phyloP scores from a whole-genome alignment of 2,113 vertebrate species.

The Lontra canadensis region DNA sequence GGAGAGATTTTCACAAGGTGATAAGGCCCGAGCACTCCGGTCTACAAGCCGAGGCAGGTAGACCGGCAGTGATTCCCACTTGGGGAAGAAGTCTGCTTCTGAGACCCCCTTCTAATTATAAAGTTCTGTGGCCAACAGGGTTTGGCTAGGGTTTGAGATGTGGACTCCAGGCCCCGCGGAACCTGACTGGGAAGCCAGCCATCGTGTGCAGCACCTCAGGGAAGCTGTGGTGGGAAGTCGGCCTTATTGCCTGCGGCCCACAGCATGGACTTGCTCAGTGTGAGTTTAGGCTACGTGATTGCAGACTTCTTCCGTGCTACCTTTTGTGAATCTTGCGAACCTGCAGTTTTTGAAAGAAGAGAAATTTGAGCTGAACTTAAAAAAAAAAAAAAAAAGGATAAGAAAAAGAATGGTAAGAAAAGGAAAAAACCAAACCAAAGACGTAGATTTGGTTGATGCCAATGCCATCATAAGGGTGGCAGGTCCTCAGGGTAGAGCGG shows the following conservation, averaged over 20 bases:
- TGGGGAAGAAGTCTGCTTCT: not conserved
- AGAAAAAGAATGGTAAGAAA: not conserved
- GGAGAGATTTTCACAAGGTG: conserved; percentile 63
- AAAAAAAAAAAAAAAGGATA: too few relatives aligned
- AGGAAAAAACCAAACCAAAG: not conserved
- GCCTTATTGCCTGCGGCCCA: not conserved
- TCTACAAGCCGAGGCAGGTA: conserved; percentile 45
- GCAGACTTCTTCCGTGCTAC: not conserved
- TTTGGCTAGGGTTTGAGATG: not conserved
- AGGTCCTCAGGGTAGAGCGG: not conserved
- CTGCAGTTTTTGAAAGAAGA: not conserved
- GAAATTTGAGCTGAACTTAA: not conserved
- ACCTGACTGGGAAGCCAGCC: not conserved
- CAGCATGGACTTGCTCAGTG: not conserved
- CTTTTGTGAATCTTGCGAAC: not conserved
- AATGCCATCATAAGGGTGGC: not conserved
- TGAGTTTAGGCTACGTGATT: not conserved
- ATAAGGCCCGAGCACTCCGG: not conserved
- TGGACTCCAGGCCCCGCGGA: not conserved
- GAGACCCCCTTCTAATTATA: not conserved
- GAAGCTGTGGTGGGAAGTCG: not conserved
- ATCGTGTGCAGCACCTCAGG: not conserved
- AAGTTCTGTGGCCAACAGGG: not conserved
- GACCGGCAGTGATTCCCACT: not conserved
- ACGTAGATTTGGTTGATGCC: not conserved